Percentiles rank a stretch among this genome's conserved stretches.
phyloP scores from a whole-genome alignment of 2,113 vertebrate species.

The Nanorana parkeri region DNA sequence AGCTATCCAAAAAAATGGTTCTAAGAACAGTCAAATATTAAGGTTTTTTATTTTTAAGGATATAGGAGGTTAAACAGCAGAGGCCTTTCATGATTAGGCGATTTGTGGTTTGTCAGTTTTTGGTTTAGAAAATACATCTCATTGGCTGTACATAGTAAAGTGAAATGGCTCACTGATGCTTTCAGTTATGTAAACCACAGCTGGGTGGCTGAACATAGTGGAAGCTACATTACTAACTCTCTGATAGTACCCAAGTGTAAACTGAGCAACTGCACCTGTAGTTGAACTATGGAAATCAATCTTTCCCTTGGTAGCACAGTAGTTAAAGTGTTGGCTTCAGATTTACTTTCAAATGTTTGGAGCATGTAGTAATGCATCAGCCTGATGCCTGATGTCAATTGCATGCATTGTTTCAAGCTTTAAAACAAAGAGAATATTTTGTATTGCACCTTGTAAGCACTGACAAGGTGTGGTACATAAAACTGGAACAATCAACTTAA shows the following conservation, averaged over 20 bases:
- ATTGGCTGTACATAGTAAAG: constrained; percentile 3
- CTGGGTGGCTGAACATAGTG: constrained; percentile 35
- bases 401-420: constrained; percentile 10
- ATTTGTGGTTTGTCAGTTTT: constrained; percentile 49
- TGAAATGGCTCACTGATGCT: constrained; percentile 22
- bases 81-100: constrained; percentile 25
- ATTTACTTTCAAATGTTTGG: neutral
- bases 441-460: constrained; percentile 1
- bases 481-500: constrained; percentile 11
- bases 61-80: constrained; percentile 21
- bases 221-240: constrained; percentile 33
- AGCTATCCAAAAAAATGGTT: constrained; percentile 6
- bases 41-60: constrained; percentile 23
- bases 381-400: neutral
- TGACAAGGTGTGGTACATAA: constrained; percentile 13
- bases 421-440: constrained; percentile 3
- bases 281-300: constrained; percentile 27
- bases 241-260: constrained; percentile 49
- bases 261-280: constrained; percentile 36
- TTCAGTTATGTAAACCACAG: constrained; percentile 45
- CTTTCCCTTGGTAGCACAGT: constrained; percentile 37
- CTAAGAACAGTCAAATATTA: constrained; percentile 14
- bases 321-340: constrained; percentile 21
- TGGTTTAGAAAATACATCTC: neutral
- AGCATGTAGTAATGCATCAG: constrained; percentile 13